Evolutionary conservation across 2,113 vertebrate genomes (phyloP).

Genomic region (Oriolus oriolus): DNA sequence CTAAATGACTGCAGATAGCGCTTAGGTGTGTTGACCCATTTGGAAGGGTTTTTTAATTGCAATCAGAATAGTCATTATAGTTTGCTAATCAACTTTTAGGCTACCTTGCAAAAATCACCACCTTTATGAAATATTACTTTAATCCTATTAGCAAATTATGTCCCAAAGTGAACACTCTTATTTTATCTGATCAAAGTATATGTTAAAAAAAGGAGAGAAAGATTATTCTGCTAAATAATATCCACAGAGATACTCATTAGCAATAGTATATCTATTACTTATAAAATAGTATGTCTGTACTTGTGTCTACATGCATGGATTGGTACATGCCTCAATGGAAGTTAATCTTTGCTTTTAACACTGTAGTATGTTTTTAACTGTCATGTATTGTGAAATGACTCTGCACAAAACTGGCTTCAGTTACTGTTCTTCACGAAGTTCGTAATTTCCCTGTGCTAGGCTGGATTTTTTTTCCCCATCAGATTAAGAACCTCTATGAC

Average conservation of each 20-base stretch:
- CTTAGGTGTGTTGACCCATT: conserved; percentile 69
- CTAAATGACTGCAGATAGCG: conserved; percentile 73
- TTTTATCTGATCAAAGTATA: not conserved
- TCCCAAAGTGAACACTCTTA: conserved; percentile 17
- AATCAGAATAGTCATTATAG: conserved; percentile 66
- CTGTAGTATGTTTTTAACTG: not conserved
- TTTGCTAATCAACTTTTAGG: conserved; percentile 73
- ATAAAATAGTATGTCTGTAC: not conserved
- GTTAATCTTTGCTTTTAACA: not conserved
- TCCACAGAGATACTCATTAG: not conserved
- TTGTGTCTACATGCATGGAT: not conserved
- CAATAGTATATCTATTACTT: not conserved
- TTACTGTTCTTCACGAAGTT: not conserved
- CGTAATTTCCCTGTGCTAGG: not conserved
- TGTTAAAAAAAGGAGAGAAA: not conserved
- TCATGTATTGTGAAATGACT: not conserved
- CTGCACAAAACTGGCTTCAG: not conserved
- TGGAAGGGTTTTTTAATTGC: conserved; percentile 69
- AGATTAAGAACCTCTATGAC: not conserved
- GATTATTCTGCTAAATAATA: not conserved
- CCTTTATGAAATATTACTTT: conserved; percentile 52
- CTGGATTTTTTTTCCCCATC: not conserved
- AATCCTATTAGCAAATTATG: conserved; percentile 36
- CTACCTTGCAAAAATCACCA: conserved; percentile 63
- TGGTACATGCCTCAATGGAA: not conserved